Percentiles rank a stretch among this genome's conserved stretches.
Conservation (phyloP, 2,113 vertebrate genomes). For the Petrocephalus microphthalmus region DNA sequence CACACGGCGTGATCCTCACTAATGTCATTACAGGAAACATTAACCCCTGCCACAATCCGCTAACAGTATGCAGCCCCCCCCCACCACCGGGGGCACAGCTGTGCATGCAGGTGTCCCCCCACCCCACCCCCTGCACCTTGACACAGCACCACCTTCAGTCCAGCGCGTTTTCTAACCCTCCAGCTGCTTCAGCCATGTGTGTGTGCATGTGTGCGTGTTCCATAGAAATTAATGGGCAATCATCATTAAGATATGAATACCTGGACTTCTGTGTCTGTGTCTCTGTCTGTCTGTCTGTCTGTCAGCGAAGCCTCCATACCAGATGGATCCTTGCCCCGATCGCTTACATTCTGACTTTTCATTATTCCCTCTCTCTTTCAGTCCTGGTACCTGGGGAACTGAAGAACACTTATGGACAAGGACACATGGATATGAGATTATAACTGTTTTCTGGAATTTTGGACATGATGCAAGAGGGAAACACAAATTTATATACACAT, state of each 20-base stretch:
- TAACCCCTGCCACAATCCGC: neutral
- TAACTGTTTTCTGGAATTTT: constrained; percentile 41
- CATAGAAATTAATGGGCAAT: no score
- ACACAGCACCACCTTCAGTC: neutral
- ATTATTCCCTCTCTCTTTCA: constrained; percentile 41
- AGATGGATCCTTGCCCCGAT: neutral
- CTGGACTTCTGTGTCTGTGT: neutral
- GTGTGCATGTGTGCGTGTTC: neutral
- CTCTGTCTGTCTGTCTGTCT: neutral
- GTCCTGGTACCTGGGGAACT: constrained; percentile 96
- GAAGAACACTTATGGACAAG: constrained; percentile 34
- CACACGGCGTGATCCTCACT: neutral
- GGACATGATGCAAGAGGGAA: constrained; percentile 48
- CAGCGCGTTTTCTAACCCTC: neutral
- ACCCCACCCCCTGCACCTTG: neutral
- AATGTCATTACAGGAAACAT: neutral
- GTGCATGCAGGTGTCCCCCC: neutral
- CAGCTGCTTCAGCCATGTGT: neutral
- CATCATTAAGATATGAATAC: no score
- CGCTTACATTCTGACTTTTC: neutral
- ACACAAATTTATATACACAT: constrained; percentile 37
- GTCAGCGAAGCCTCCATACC: neutral
- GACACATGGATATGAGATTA: constrained; percentile 33
- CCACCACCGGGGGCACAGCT: neutral
- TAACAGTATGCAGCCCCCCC: neutral